phyloP scores from a whole-genome alignment of 2,113 vertebrate species.

The Cheilinus undulatus region DNA sequence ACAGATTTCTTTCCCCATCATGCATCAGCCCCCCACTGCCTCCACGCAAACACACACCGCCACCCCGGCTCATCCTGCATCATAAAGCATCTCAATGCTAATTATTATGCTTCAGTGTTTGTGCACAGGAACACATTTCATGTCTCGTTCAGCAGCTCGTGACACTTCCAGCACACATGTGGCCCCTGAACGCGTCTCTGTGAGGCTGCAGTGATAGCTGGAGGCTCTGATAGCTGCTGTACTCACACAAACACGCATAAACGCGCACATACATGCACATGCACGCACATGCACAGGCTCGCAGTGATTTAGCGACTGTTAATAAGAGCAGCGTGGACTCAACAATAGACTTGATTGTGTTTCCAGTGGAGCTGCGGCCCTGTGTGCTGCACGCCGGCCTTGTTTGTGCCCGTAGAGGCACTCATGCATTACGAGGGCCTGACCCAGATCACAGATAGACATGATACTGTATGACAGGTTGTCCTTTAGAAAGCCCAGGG shows the following conservation, averaged over 20 bases:
- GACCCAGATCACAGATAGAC: slow-evolving; percentile 81
- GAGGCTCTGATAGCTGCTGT: neutral
- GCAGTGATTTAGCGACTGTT: slow-evolving; percentile 40
- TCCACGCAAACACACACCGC: neutral
- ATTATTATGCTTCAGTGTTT: neutral
- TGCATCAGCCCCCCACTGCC: slow-evolving; percentile 4
- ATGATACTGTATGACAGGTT: slow-evolving; percentile 78
- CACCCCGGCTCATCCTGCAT: neutral
- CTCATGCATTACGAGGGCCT: slow-evolving; percentile 73
- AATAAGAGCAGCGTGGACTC: slow-evolving; percentile 49
- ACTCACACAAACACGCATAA: neutral
- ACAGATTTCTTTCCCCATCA: slow-evolving; percentile 34
- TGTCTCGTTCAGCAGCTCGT: neutral
- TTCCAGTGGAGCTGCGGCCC: slow-evolving; percentile 42
- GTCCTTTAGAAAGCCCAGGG: slow-evolving; percentile 78
- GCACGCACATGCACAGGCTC: slow-evolving; percentile 27
- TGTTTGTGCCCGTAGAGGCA: slow-evolving; percentile 64
- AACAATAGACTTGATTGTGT: slow-evolving; percentile 68
- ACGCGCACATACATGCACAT: slow-evolving; percentile 11
- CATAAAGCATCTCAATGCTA: neutral
- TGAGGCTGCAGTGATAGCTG: neutral
- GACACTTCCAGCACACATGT: neutral
- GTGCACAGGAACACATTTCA: neutral
- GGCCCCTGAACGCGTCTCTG: neutral
- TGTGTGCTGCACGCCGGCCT: slow-evolving; percentile 29